Evolutionary conservation across 1,140 invertebrate species (phyloP), one percentile per base, ranked within the genome.

Genomic region (Caenorhabditis tropicalis): DNA sequence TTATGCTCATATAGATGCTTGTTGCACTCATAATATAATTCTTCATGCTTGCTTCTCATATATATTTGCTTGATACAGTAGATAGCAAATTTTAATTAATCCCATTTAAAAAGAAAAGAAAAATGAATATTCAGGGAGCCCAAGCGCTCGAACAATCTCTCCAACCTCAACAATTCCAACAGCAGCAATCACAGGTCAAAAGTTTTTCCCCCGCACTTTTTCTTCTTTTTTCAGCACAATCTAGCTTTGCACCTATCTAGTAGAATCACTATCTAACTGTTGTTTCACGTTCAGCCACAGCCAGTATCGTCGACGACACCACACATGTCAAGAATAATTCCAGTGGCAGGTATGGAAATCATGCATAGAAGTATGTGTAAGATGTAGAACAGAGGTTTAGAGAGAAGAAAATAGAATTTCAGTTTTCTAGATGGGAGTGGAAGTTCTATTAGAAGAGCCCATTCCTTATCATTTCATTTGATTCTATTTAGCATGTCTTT

Each of bases 271-370:
- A 15, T 39, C 70, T 79, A 36, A 49, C 84, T 33, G 33, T 79
- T 29, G 29, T 49, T 39, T 48, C 43, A 58, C 21, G 58, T 51
- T 51, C 79, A 82, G 56, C 39, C 74, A 82, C 86, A 86, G 70
- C 33, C 79, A 15, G 31, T 82, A n/a, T 85, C 85, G 4, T 82
- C 82, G 10, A 60, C 60, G 27, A 58, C 82, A 19, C 56, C 56
- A 24, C 82, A 74, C n/a, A 82, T 82, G 82, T 24, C 56, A 10
- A 79, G 82, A 24, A 85, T 85, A 46, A 87, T 87, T 82, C 87
- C 87, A 33, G 27, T 87, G 39, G 53, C 87, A 53, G 56, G 84
- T 19, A 88, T 88, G 87, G 82, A 87, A 79, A 83, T 85, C 79
- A 85, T 86, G 51, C 79, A 81, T 65, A 81, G 85, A 79, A 84